These are phyloP conservation scores for Taurulus bubalis DNA, from an alignment of 2,113 vertebrate genomes.

Conservation along the genomic window DNA sequence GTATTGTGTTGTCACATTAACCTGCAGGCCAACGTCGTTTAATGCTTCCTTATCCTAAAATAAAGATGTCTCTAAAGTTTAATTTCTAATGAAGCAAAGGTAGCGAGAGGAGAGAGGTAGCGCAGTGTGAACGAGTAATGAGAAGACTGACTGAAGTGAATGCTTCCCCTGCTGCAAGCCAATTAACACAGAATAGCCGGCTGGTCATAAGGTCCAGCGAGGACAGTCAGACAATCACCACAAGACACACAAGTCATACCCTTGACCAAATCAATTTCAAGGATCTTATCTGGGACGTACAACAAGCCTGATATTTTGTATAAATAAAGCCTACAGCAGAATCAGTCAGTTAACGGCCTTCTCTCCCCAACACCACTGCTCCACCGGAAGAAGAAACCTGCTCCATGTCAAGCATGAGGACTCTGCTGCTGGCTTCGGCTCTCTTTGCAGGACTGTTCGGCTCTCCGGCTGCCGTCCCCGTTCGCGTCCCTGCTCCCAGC, in stretches of 20 bases:
- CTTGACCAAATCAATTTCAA: constrained; percentile 24
- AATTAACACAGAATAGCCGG: constrained; percentile 24
- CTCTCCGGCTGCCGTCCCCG: neutral
- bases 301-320: constrained; percentile 13
- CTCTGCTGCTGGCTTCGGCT: constrained; percentile 46
- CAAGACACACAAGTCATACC: constrained; percentile 23
- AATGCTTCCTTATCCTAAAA: neutral
- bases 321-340: neutral
- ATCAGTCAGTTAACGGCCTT: neutral
- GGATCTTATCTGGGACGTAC: constrained; percentile 13
- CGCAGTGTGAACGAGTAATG: no score
- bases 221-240: constrained; percentile 16
- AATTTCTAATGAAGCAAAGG: no score
- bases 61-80: neutral
- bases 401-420: constrained; percentile 31
- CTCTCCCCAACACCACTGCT: neutral
- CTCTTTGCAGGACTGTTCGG: constrained; percentile 44
- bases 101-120: neutral
- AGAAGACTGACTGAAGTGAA: neutral
- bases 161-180: neutral
- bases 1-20: no score
- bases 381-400: neutral
- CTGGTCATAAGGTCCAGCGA: constrained; percentile 23
- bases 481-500: neutral
- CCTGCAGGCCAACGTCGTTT: no score